Evolutionary conservation across 2,888 invertebrate species (phyloP), one percentile per base, ranked within the genome.

Genomic region (Drosophila atroscutellata): DNA sequence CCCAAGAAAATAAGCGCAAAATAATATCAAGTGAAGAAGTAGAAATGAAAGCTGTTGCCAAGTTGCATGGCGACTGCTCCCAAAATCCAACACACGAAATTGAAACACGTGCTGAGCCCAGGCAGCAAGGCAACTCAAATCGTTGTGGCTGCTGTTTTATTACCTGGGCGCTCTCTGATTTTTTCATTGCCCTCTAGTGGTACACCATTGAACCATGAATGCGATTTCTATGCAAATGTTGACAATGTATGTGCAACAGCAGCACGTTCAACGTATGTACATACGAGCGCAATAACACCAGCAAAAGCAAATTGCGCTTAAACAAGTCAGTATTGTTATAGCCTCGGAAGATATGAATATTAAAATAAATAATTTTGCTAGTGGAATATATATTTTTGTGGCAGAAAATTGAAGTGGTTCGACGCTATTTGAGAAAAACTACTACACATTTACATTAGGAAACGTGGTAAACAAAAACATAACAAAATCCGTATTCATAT

Each of bases 201-300:
- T 9, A 50, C 51, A 42, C 45, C 75, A 67, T 59, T 77, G 45
- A 82, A 75, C 84, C 73, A 83, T 82, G 83, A 76, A 85, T 85
- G 74, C 68, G 76, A 74, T 78, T 85, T 72, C 60, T 77, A 89
- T 81, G 77, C 74, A 83, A 83, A 81, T 86, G 65, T 50, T 34
- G 20, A 36, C 1, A 50, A 56, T 49, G 59, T 68, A 49, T 71
- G 61, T 80, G 60, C 51, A 24, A 54, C 62, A 60, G 47, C 70
- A 73, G 72, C 75, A 68, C 64, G 67, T 72, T 59, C 26, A 39
- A 30, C 30, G 18, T 28, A 50, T 59, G 54, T 24, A 28, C 36
- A 30, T 26, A 26, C 9, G 26, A n/a, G 13, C 11, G 58, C 34
- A 47, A 34, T 24, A 37, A 34, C 47, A 32, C 24, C 51, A 60